phyloP scores from a whole-genome alignment of 2,797 vertebrate species.

The Euphonia xanthogaster region DNA sequence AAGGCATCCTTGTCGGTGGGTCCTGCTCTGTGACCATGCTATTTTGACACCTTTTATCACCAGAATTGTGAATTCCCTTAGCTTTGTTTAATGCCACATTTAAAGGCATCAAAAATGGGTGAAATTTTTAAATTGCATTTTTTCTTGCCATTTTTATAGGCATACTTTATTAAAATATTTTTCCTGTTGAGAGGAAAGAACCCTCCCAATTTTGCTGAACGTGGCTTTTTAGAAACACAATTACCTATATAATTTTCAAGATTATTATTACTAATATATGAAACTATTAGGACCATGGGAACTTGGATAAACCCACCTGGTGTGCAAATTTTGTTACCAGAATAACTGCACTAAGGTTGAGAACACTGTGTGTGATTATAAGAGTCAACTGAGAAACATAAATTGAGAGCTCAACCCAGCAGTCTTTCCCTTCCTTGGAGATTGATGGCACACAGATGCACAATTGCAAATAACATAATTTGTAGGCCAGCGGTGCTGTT shows the following conservation, averaged over 20 bases:
- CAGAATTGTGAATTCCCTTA: neutral
- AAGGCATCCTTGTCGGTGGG: neutral
- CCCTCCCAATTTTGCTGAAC: neutral
- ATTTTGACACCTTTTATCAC: neutral
- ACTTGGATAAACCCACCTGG: conserved; percentile 23
- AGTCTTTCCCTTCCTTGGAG: conserved; percentile 14
- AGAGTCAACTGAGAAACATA: conserved; percentile 50
- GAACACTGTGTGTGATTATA: conserved; percentile 6
- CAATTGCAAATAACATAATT: neutral
- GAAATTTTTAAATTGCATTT: neutral
- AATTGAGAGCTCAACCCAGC: conserved; percentile 28
- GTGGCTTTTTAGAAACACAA: neutral
- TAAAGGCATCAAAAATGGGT: neutral
- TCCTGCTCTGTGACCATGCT: neutral
- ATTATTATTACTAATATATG: neutral
- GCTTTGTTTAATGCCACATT: neutral
- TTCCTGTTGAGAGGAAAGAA: neutral
- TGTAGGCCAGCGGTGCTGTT: neutral
- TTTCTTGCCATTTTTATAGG: neutral
- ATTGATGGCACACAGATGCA: conserved; percentile 31
- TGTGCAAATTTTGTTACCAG: conserved; percentile 38
- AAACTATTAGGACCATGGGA: conserved; percentile 24
- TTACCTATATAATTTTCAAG: conserved; percentile 15
- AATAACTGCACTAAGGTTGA: neutral
- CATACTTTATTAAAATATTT: neutral